Evolutionary conservation across 2,888 invertebrate genomes (phyloP), one percentile per base, ranked within the genome.

Genomic region (Myopa testacea): DNA sequence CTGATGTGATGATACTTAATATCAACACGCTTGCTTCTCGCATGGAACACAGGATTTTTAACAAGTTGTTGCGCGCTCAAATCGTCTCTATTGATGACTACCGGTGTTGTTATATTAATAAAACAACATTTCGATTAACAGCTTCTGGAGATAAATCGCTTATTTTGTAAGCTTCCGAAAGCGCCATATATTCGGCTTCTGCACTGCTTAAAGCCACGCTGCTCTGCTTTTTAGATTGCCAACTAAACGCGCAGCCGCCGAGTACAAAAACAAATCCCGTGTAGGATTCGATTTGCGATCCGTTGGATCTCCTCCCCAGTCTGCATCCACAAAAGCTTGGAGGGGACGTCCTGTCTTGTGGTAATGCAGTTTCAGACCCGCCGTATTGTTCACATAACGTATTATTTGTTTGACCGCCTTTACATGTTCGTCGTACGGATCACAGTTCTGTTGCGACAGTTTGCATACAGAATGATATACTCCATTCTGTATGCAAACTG

Each of bases 351-450:
- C 26, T 2, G 26, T 26, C 26, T 26, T 26, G 26, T 26, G 26
- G 2, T 26, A 26, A 26, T 26, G 26, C 26, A 26, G 26, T 26
- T 26, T 26, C 26, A 26, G 26, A 26, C 26, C 26, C 26, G 26
- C 26, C 26, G 26, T 26, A 26, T 26, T 26, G 26, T 26, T 26
- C 26, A 26, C 26, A 26, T 45, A 69, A 8, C 50, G n/a, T 45
- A 45, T 40, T 69, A 69, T 45, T n/a, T 45, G 50, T 75, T 81
- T 82, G 8, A 67, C 78, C 26, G 76, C 79, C 38, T 34, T 71
- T 5, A 76, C 34, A 58, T 82, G 81, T 70, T 80, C 81, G 52
- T 19, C 38, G 45, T 81, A 78, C 14, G 79, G 78, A 63, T 80
- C 55, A 14, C 26, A 38, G 75, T 80, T 81, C 4, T 74, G 67